Evolutionary conservation across 2,113 vertebrate genomes (phyloP).

Genomic region (Edolisoma coerulescens): DNA sequence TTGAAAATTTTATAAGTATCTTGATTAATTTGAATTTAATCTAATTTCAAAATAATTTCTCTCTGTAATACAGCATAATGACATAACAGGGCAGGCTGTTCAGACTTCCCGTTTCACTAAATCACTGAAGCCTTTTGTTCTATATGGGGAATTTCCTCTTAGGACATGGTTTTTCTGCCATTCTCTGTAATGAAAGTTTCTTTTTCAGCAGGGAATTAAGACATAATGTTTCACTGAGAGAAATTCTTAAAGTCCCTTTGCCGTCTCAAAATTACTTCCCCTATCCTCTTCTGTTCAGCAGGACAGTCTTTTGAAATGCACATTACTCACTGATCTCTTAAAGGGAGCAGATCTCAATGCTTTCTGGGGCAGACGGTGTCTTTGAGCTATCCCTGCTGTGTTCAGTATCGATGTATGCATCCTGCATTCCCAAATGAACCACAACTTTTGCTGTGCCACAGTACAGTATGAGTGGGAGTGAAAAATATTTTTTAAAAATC

Average conservation of each 20-base stretch:
- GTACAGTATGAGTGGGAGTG: background rate
- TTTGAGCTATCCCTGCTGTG: background rate
- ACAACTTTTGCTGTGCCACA: background rate
- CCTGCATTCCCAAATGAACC: background rate
- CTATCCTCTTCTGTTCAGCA: background rate
- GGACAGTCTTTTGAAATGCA: background rate
- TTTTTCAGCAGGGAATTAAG: background rate
- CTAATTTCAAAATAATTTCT: background rate
- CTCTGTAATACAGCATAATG: background rate
- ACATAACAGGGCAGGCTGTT: background rate
- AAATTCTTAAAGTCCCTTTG: background rate
- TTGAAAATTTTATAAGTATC: background rate
- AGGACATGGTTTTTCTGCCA: background rate
- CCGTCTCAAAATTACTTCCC: background rate
- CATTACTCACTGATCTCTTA: background rate
- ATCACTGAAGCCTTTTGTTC: background rate
- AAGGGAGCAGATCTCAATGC: background rate
- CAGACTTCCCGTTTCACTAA: background rate
- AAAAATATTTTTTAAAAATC: background rate
- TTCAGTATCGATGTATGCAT: rapidly evolving
- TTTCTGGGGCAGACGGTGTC: background rate
- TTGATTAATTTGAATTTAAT: background rate
- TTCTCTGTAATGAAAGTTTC: background rate
- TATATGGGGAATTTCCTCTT: background rate
- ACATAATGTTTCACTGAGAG: background rate